Evolutionary conservation across 2,797 vertebrate genomes (phyloP).

Genomic region (Gouania willdenowi): DNA sequence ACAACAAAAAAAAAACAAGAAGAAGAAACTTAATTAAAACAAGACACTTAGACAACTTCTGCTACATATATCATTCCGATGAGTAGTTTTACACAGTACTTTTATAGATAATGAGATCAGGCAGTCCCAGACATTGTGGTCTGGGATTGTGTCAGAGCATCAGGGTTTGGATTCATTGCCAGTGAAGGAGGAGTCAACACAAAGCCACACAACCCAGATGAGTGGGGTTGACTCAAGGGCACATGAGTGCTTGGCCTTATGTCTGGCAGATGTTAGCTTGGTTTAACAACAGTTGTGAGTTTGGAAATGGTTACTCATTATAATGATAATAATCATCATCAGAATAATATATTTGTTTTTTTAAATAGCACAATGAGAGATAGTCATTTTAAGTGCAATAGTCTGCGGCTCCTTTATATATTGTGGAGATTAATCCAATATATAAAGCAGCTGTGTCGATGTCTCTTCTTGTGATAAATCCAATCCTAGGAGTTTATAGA

Average conservation of each 20-base stretch:
- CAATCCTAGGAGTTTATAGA: no score
- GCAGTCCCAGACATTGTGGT: slow-evolving; percentile 46
- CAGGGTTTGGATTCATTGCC: slow-evolving; percentile 36
- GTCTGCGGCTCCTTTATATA: no score
- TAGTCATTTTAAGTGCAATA: no score
- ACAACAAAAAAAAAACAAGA: slow-evolving; percentile 35
- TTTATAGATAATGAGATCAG: slow-evolving; percentile 22
- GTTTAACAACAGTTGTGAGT: slow-evolving; percentile 46
- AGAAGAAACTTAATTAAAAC: slow-evolving; percentile 62
- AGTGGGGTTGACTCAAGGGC: slow-evolving; percentile 57
- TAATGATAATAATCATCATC: no score
- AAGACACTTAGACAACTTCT: slow-evolving; percentile 32
- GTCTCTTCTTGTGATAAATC: no score
- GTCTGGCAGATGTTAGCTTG: slow-evolving; percentile 68
- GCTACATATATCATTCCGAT: slow-evolving; percentile 16
- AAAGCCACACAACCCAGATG: slow-evolving; percentile 39
- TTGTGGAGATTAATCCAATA: no score
- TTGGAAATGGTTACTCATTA: slow-evolving; percentile 59
- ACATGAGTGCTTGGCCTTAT: slow-evolving; percentile 51
- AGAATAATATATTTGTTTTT: no score
- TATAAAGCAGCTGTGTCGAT: no score
- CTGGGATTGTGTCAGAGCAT: slow-evolving; percentile 46
- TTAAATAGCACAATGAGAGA: no score
- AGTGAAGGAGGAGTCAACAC: slow-evolving; percentile 30
- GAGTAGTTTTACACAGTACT: slow-evolving; percentile 30